These are phyloP conservation scores for Drosophila erecta DNA, from an alignment of 1,140 invertebrate genomes.

Conservation along the genomic window DNA sequence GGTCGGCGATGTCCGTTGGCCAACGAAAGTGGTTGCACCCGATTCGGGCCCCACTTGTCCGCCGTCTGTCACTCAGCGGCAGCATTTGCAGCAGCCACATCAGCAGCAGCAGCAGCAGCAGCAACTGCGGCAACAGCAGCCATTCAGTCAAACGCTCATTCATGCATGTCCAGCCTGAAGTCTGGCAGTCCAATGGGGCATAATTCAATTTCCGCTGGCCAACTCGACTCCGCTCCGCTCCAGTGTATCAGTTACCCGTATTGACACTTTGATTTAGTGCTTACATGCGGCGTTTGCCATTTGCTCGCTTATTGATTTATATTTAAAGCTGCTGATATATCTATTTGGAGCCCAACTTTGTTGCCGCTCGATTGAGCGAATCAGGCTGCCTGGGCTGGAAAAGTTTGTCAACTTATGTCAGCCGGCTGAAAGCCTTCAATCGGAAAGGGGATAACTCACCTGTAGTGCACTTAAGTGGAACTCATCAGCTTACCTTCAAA, in stretches of 20 bases:
- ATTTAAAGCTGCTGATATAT: slow-evolving; percentile 73
- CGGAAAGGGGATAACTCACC: slow-evolving; percentile 1
- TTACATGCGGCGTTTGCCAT: slow-evolving; percentile 73
- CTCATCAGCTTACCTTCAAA: background rate
- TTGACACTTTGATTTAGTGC: slow-evolving; percentile 82
- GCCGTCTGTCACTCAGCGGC: slow-evolving; percentile 63
- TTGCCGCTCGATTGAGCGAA: slow-evolving; percentile 61
- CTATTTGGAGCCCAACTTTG: slow-evolving; percentile 46
- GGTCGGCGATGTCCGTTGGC: slow-evolving; percentile 55
- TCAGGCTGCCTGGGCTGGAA: slow-evolving; percentile 46
- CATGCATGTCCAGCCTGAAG: slow-evolving; percentile 59
- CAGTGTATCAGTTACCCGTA: slow-evolving; percentile 78
- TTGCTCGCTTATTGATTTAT: slow-evolving; percentile 79
- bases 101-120: slow-evolving; percentile 8
- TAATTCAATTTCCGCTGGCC: slow-evolving; percentile 77
- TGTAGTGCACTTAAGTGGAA: slow-evolving; percentile 5
- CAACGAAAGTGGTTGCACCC: slow-evolving; percentile 77
- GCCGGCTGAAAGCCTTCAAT: slow-evolving; percentile 68
- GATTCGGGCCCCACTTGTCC: slow-evolving; percentile 72
- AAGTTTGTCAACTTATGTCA: slow-evolving; percentile 78
- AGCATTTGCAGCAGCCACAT: background rate
- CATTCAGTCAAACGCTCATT: slow-evolving; percentile 71
- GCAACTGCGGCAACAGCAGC: slow-evolving; percentile 19
- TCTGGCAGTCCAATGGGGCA: slow-evolving; percentile 53
- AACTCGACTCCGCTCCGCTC: slow-evolving; percentile 29